These are phyloP conservation scores for Neocrepidodera transversa DNA, from an alignment of 2,888 invertebrate species.

Conservation along the genomic window DNA sequence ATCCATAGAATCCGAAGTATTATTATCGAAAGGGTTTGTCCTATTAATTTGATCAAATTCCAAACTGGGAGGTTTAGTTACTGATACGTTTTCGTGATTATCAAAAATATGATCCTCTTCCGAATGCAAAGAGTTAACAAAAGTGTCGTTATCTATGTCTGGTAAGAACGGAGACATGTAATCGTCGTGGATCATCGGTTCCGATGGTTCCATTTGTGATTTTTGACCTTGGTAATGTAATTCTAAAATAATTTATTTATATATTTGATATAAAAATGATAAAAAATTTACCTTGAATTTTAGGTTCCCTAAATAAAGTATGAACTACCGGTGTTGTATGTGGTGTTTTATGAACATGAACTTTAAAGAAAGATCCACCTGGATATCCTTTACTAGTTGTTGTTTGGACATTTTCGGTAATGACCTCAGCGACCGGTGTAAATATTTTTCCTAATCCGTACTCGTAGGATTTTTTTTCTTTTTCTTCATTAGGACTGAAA, in stretches of 20 bases:
- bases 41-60: conserved; percentile 60
- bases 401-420: conserved; percentile 19
- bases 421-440: conserved; percentile 38
- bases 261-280: too few species aligned
- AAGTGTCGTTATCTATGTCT: conserved; percentile 68
- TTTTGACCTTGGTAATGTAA: neutral
- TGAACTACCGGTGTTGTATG: neutral
- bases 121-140: conserved; percentile 67
- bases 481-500: neutral
- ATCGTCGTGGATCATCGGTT: conserved; percentile 53
- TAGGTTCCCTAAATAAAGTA: conserved; percentile 23
- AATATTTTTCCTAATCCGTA: conserved; percentile 30
- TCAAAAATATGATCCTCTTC: conserved; percentile 50
- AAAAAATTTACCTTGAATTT: conserved; percentile 36
- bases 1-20: conserved; percentile 45
- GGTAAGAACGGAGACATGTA: conserved; percentile 74
- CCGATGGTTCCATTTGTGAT: conserved; percentile 10
- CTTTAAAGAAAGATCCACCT: neutral
- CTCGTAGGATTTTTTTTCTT: neutral
- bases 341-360: neutral
- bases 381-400: neutral
- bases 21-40: conserved; percentile 62
- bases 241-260: too few species aligned
- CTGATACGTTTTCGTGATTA: conserved; percentile 46
- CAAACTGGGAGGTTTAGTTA: conserved; percentile 59